Conservation (phyloP, 2,888 invertebrate genomes). For the Halictus quadricinctus region DNA sequence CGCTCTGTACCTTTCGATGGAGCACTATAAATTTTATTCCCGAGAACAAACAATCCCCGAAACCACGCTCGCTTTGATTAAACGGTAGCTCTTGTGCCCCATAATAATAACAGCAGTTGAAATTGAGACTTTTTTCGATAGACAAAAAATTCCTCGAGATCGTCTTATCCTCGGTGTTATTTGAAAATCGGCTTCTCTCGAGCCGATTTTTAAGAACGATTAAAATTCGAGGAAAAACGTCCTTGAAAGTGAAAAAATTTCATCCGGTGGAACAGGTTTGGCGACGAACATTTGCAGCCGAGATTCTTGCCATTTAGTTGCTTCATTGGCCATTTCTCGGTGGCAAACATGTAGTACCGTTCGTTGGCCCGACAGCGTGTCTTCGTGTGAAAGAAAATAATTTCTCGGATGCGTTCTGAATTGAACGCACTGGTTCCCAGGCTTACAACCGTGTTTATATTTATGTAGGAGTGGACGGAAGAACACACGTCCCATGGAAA, state of each 20-base stretch:
- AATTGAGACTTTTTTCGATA: too few relatives aligned
- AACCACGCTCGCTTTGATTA: too few relatives aligned
- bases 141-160: background rate
- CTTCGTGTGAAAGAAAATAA: background rate
- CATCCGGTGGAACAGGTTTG: background rate
- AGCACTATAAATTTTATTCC: background rate
- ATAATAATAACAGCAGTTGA: too few relatives aligned
- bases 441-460: background rate
- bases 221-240: background rate
- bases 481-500: background rate
- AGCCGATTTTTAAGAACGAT: background rate
- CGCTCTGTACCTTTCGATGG: too few relatives aligned
- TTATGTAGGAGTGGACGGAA: background rate
- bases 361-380: background rate
- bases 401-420: background rate
- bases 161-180: background rate
- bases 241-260: background rate
- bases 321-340: background rate
- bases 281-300: background rate
- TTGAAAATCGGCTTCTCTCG: background rate
- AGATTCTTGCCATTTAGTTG: background rate
- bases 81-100: background rate
- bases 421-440: background rate
- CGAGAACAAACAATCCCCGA: background rate
- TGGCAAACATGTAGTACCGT: background rate